Conservation (phyloP, 2,888 invertebrate species). For the Tribolium freemani region DNA sequence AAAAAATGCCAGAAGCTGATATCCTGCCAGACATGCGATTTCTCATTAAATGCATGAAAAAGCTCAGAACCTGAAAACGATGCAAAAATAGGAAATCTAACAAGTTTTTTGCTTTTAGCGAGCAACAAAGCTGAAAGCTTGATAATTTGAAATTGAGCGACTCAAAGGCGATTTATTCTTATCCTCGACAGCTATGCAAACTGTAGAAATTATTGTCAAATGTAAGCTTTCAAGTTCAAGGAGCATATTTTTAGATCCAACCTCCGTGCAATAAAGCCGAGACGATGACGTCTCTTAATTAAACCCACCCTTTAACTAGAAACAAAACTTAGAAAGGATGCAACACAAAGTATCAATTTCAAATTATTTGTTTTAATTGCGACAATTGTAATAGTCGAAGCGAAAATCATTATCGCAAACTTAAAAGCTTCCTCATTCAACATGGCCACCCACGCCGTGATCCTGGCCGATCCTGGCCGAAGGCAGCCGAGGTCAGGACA, state of each 20-base stretch:
- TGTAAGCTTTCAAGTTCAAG: neutral
- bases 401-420: constrained; percentile 37
- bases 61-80: neutral
- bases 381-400: neutral
- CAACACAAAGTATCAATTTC: too few relatives aligned
- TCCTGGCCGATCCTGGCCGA: constrained; percentile 55
- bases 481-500: constrained; percentile 53
- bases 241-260: neutral
- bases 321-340: neutral
- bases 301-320: neutral
- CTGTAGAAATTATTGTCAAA: neutral
- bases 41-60: constrained; percentile 1
- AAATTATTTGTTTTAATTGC: neutral
- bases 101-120: neutral
- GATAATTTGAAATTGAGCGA: neutral
- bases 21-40: neutral
- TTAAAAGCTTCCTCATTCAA: constrained; percentile 39
- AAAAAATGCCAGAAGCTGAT: constrained; percentile 26
- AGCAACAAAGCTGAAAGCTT: neutral
- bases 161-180: neutral
- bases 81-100: neutral
- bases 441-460: constrained; percentile 54
- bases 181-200: neutral
- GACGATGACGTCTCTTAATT: neutral
- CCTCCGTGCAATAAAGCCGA: neutral